phyloP scores from a whole-genome alignment of 1,140 invertebrate species.

The Drosophila nigrodunni region DNA sequence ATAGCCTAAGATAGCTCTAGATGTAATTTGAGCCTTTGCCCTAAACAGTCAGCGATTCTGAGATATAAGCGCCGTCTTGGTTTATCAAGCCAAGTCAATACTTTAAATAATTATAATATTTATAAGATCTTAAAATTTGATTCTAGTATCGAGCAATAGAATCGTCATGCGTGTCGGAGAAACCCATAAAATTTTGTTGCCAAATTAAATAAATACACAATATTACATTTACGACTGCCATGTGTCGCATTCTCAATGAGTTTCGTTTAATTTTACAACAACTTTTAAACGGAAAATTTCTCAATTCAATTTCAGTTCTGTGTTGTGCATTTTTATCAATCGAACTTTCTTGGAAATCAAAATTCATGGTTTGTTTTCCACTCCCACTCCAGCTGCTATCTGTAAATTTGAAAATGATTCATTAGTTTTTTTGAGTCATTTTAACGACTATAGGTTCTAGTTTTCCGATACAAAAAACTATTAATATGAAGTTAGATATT shows the following conservation, averaged over 20 bases:
- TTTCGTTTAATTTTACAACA: not conserved
- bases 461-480: not conserved
- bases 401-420: not conserved
- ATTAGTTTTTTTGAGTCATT: slow-evolving; percentile 4
- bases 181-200: slow-evolving; percentile 1
- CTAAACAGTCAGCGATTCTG: not conserved
- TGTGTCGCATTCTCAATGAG: slow-evolving; percentile 19
- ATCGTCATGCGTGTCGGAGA: not conserved
- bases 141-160: slow-evolving; percentile 25
- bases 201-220: slow-evolving; percentile 21
- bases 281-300: not conserved
- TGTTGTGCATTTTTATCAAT: slow-evolving; percentile 1
- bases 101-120: slow-evolving; percentile 49
- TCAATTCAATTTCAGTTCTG: not conserved
- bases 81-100: slow-evolving; percentile 33
- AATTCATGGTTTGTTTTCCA: not conserved
- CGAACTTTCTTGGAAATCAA: slow-evolving; percentile 3
- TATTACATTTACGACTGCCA: not conserved
- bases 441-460: slow-evolving; percentile 1
- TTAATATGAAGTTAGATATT: too few relatives aligned
- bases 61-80: slow-evolving; percentile 9
- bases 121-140: slow-evolving; percentile 27
- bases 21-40: slow-evolving; percentile 5
- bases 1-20: not conserved
- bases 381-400: not conserved